Percentiles rank a stretch among this genome's conserved stretches.
Conservation (phyloP, 2,888 invertebrate genomes). For the Tetramorium bicarinatum region DNA sequence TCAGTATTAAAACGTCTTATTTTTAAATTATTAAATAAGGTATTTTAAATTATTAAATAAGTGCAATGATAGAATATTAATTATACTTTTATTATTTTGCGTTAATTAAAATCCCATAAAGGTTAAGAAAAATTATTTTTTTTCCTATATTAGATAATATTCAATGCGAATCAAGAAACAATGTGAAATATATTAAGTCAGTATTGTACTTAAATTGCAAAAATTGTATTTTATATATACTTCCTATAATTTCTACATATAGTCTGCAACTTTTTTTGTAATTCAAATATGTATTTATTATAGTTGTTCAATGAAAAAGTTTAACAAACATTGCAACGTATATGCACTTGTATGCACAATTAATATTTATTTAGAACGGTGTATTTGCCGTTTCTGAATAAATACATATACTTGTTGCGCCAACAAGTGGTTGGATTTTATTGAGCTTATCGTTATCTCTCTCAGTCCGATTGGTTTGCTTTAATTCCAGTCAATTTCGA, state of each 20-base stretch:
- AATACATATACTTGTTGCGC: conserved; percentile 43
- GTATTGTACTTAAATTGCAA: background rate
- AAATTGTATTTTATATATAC: background rate
- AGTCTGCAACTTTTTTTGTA: background rate
- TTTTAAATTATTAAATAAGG: conserved; percentile 13
- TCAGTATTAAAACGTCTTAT: background rate
- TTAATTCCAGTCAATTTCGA: conserved; percentile 33
- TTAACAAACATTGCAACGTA: background rate
- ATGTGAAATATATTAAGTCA: background rate
- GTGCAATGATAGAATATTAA: background rate
- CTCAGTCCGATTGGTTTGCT: conserved; percentile 4
- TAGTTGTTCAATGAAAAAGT: background rate
- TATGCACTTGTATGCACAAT: conserved; percentile 11
- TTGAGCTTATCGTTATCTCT: conserved; percentile 26
- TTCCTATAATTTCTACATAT: background rate
- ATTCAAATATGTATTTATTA: background rate
- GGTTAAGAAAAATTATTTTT: background rate
- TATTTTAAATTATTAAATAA: conserved; percentile 13
- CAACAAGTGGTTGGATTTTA: conserved; percentile 45
- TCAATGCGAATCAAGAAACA: background rate
- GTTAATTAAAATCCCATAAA: background rate
- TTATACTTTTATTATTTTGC: background rate
- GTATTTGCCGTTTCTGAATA: conserved; percentile 9
- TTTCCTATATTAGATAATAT: background rate
- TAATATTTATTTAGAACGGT: too few relatives aligned